Conservation (phyloP, 2,113 vertebrate species). For the Uria lomvia region DNA sequence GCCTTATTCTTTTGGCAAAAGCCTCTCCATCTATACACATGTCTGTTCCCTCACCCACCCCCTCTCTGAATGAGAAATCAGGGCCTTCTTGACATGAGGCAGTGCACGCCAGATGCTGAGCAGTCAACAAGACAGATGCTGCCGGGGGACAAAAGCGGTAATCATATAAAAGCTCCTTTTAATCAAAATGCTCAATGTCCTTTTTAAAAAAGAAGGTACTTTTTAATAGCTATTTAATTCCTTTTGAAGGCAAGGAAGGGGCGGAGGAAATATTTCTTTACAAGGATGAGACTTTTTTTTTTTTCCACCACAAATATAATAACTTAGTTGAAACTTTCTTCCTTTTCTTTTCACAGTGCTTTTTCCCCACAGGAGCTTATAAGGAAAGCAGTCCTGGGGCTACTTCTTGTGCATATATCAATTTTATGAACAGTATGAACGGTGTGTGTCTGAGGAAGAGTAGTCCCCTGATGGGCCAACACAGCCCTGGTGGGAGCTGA, state of each 20-base stretch:
- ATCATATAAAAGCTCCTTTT: constrained; percentile 53
- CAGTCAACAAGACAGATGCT: constrained; percentile 34
- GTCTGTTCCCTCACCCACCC: background rate
- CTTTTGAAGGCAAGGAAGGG: background rate
- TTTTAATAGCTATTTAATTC: constrained; percentile 46
- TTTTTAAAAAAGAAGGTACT: constrained; percentile 30
- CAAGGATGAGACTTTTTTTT: background rate
- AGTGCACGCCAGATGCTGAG: background rate
- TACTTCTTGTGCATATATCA: background rate
- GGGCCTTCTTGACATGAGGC: constrained; percentile 25
- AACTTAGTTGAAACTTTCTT: background rate
- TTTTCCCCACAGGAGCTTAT: background rate
- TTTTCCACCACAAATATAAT: background rate
- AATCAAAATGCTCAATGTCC: constrained; percentile 52
- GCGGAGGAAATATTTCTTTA: constrained; percentile 12
- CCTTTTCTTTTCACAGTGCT: background rate
- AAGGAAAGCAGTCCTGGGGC: background rate
- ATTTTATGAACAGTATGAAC: background rate
- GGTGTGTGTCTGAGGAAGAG: background rate
- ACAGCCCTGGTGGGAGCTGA: background rate
- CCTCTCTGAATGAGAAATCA: constrained; percentile 49
- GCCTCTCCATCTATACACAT: background rate
- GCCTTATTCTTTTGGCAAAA: constrained; percentile 11
- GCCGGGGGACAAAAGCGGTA: constrained; percentile 44
- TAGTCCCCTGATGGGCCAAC: background rate